Base-by-base conservation (phyloP, 92 coral and sea anemone genomes). In the Isaurus tuberculatus region DNA sequence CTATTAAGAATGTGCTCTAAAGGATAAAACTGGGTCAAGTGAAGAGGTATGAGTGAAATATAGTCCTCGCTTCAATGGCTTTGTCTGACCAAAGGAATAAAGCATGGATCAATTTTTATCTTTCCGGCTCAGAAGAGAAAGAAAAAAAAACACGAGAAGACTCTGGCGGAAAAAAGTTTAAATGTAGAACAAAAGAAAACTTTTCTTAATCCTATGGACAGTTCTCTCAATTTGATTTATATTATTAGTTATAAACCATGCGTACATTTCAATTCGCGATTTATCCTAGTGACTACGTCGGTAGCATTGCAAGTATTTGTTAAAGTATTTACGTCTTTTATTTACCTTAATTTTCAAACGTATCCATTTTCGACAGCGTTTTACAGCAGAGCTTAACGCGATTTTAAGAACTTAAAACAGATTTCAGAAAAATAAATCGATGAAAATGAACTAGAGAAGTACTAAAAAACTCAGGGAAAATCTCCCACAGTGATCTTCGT, bases 291-390 rank as follows among this genome's bases (percentile, higher is more conserved):
- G 55, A 11, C 69, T 10, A 64, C 33, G 25, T 20, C 31, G 58
- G 82, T 31, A 32, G 32, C 43, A 28, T 5, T 5, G 43, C 64
- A 64, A 26, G 26, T 77, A 57, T 77, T 77, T 77, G 82, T 77
- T 77, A 58, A 58, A 48, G 65, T 33, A n/a, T 55, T 55, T 46
- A 49, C 3, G n/a, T 55, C 33, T 17, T 75, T 57, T 57, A 77
- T 77, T 77, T 77, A 61, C 58, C 51, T 77, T 77, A 77, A 32
- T 77, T 77, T 77, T 58, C 34, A 77, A 77, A 77, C 82, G 58
- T 55, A 51, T 55, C 81, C 40, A 55, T 34, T 75, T 72, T 61
- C 69, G 70, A 77, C 30, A 57, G 49, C 37, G 33, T 77, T 77
- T 23, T 22, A 64, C 82, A 29, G 15, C 16, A 20, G 82, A 20